Evolutionary conservation across 92 coral and sea anemone genomes (phyloP), one percentile per base, ranked within the genome.

Genomic region (Diadumene lineata): DNA sequence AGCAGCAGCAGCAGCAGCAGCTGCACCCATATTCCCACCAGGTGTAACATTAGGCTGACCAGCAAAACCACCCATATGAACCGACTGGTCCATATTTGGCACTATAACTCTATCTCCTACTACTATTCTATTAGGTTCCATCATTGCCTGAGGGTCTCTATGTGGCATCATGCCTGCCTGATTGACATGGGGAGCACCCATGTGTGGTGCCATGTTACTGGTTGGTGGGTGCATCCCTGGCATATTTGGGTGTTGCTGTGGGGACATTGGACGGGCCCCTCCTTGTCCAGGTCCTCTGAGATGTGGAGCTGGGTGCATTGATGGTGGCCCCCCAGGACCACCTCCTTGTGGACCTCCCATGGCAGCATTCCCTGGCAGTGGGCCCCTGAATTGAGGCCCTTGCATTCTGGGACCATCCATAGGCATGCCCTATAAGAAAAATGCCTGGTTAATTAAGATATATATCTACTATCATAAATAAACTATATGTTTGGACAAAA

Each of bases 91-190:
- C 87, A 91, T 79, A 82, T 91, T 91, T 11, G 97, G 75, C 11
- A 91, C 97, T 70, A 88, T 91, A 62, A 91, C 97, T 1, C 97
- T 79, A 73, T 91, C 85, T 50, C 97, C 97, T 6, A 91, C 70
- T 26, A 91, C 92, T 61, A 91, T 83, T 0, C 97, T 84, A 16
- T 91, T 92, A 6, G 87, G 61, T 33, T 87, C 92, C n/a, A 78
- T 72, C 77, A 80, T 72, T 1, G 71, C 74, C 21, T 66, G 82
- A 1, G 63, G 38, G 19, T 85, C 90, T 7, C 85, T 61, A 43
- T 75, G 80, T 13, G 75, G 76, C 68, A 70, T 74, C 92, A 87
- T 78, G 2, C 71, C 85, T 10, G 74, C 88, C 17, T 75, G 87
- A 19, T 68, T 62, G 28, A 57, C 64, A 28, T 76, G 81, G 65